A percentile compares a stretch with the other conserved stretches of the same genome.
Conservation (phyloP, 2,113 vertebrate species). For the Rynchops niger region DNA sequence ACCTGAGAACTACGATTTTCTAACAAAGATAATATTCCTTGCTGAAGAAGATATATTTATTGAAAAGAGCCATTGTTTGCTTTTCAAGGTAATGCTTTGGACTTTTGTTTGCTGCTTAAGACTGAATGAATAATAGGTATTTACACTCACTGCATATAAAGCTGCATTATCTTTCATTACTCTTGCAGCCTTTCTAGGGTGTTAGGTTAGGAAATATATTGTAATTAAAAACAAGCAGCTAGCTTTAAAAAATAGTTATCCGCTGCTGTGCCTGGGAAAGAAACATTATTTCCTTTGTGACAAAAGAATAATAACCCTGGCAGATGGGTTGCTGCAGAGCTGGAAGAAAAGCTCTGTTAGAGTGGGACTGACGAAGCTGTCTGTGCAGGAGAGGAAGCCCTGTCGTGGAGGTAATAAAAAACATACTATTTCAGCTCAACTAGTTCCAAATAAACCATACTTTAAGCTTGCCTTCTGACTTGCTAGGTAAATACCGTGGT, state of each 20-base stretch:
- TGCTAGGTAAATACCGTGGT: not conserved
- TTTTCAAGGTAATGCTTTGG: conserved; percentile 21
- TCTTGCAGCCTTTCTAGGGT: not conserved
- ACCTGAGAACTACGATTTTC: not conserved
- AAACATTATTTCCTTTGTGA: conserved; percentile 62
- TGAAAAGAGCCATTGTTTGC: conserved; percentile 5
- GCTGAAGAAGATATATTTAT: not conserved
- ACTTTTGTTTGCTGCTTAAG: conserved; percentile 22
- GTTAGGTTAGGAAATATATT: conserved; percentile 36
- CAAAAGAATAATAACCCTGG: conserved; percentile 62
- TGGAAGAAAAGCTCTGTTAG: conserved; percentile 37
- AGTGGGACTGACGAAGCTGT: conserved; percentile 40
- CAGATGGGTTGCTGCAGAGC: conserved; percentile 57
- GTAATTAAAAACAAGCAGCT: conserved; percentile 53
- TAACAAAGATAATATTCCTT: not conserved
- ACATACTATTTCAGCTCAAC: not conserved
- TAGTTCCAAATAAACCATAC: not conserved
- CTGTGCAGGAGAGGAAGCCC: conserved; percentile 10
- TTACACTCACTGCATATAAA: not conserved
- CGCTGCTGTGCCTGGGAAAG: not conserved
- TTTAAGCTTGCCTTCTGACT: not conserved
- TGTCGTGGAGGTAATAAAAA: not conserved
- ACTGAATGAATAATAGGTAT: conserved; percentile 25
- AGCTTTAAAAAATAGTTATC: conserved; percentile 55
- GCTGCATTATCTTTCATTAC: conserved; percentile 33